Percentiles rank a stretch among this genome's conserved stretches.
These are phyloP conservation scores for Erebia ligea DNA, from an alignment of 2,888 invertebrate species.

Conservation along the genomic window DNA sequence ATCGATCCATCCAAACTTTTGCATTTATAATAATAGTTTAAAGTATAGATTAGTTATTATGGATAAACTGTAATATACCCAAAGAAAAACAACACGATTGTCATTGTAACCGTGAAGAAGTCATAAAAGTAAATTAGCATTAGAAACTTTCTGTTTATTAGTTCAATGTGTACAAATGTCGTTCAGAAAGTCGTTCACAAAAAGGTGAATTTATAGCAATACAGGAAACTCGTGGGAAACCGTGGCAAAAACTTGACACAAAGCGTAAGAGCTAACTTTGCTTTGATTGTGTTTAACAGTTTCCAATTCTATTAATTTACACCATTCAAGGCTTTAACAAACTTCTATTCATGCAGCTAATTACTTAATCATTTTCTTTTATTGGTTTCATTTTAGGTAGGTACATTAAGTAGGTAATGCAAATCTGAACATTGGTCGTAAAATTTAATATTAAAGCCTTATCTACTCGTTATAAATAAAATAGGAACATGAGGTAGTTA, in stretches of 20 bases:
- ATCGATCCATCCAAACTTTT: too few relatives aligned
- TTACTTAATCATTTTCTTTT: slow-evolving; percentile 18
- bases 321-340: slow-evolving; percentile 26
- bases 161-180: slow-evolving; percentile 48
- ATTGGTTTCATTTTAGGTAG: not conserved
- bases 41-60: too few relatives aligned
- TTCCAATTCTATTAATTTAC: slow-evolving; percentile 36
- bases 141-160: slow-evolving; percentile 44
- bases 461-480: too few relatives aligned
- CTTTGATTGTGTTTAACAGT: slow-evolving; percentile 48
- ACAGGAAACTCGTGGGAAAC: slow-evolving; percentile 60
- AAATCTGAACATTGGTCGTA: not conserved
- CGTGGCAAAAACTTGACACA: slow-evolving; percentile 47
- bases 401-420: too few relatives aligned
- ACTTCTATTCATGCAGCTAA: slow-evolving; percentile 27
- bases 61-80: too few relatives aligned
- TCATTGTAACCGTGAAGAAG: not conserved
- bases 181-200: slow-evolving; percentile 58
- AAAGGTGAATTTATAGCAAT: slow-evolving; percentile 56
- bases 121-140: not conserved
- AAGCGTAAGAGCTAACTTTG: slow-evolving; percentile 44
- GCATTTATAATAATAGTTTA: too few relatives aligned
- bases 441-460: too few relatives aligned
- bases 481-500: too few relatives aligned
- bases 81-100: too few relatives aligned